Base-by-base conservation (phyloP, 2,888 invertebrate species). In the Morpho deidamia region DNA sequence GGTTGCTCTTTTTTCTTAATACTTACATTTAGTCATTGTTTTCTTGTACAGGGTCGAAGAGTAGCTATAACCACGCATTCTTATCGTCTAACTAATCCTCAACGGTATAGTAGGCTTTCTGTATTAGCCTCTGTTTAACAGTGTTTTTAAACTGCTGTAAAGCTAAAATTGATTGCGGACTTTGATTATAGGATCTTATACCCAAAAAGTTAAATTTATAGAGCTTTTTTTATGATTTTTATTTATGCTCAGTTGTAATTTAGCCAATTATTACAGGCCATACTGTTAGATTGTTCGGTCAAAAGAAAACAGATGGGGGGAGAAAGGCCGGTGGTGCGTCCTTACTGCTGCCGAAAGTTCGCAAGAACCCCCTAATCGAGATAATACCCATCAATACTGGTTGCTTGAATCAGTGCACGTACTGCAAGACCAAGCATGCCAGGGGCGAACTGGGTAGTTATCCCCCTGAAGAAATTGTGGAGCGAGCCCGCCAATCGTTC, bases 381-480 rank as follows among this genome's bases (percentile, higher is more conserved):
- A 99, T 99, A 53, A 98, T 99, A 56, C 94, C 98, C 0, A 97
- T 99, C 44, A 98, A 97, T 78, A 97, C 98, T 0, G 98, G 98
- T 0, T 99, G 99, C 69, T 87, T 99, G 2, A 99, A 99, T 86
- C 97, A 98, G 71, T 99, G 99, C 78, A 99, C 99, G 0, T 99
- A 99, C 74, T 99, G 99, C 76, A 99, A 99, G 83, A 99, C 99
- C 0, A 99, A 98, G 74, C 98, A 98, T 78, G 99, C 99, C 0
- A 84, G 99, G 47, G 99, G 99, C 0, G 97, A 99, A 74, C 82
- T 99, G n/a, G 98, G 96, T 0, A 98, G 98, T 74, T 99, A 99
- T 77, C 93, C 94, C 0, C 95, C 96, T 0, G 95, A 95, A 45
- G 96, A 98, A 78, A 97, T 99, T 43, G 93, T 98, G 0, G 93